Evolutionary conservation across 2,888 invertebrate genomes (phyloP).

Genomic region (Ochropleura plecta): DNA sequence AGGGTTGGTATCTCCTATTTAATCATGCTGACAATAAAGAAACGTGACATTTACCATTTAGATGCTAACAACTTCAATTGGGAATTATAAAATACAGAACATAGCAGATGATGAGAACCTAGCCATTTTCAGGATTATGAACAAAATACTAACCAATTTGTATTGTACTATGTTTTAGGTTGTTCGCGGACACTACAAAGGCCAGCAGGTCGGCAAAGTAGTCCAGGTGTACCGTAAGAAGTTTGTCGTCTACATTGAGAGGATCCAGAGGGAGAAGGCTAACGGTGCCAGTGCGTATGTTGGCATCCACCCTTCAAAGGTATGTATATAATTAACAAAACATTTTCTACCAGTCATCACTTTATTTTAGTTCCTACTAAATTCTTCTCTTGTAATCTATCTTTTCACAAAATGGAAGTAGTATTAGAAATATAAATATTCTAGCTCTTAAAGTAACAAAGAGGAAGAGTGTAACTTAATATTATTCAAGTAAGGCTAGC

Average conservation of each 20-base stretch:
- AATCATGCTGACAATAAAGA: not conserved
- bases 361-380: not conserved
- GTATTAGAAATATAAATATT: not conserved
- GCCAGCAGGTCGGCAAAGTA: constrained; percentile 99
- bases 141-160: constrained; percentile 17
- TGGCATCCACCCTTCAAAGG: constrained; percentile 99
- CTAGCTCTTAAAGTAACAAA: not conserved
- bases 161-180: constrained; percentile 91
- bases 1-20: constrained; percentile 49
- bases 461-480: not conserved
- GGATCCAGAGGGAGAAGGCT: constrained; percentile 99
- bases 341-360: no score
- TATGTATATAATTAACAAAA: constrained; percentile 74
- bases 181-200: constrained; percentile 99
- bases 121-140: not conserved
- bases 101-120: not conserved
- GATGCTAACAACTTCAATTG: not conserved
- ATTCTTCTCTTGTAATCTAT: not conserved
- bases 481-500: not conserved
- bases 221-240: constrained; percentile 99
- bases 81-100: not conserved
- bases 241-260: constrained; percentile 99
- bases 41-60: not conserved
- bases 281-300: constrained; percentile 99
- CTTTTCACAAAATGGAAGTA: not conserved